Percentiles rank a stretch among this genome's conserved stretches.
phyloP scores from a whole-genome alignment of 1,140 invertebrate species.

The Sitophilus oryzae region DNA sequence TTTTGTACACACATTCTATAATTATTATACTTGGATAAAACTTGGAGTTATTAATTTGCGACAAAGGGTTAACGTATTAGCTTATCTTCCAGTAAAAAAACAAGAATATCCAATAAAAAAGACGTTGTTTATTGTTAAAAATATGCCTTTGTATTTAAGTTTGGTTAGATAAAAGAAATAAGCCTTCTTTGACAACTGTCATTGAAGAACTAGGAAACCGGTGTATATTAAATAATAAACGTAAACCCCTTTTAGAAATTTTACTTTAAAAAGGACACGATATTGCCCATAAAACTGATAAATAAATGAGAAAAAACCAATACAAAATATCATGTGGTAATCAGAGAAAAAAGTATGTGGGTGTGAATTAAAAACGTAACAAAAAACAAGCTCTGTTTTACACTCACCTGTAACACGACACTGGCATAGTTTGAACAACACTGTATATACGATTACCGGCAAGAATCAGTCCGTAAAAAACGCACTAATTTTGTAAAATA shows the following conservation, averaged over 20 bases:
- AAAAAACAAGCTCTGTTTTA: background rate
- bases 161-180: too few relatives aligned
- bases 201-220: too few relatives aligned
- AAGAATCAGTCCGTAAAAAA: background rate
- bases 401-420: constrained; percentile 7
- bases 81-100: too few relatives aligned
- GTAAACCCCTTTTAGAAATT: too few relatives aligned
- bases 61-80: too few relatives aligned
- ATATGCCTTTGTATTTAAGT: too few relatives aligned
- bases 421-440: background rate
- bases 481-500: background rate
- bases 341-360: constrained; percentile 18
- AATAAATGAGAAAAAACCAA: constrained; percentile 16
- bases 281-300: background rate
- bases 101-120: too few relatives aligned
- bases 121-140: too few relatives aligned
- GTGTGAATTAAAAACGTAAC: constrained; percentile 19
- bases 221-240: too few relatives aligned
- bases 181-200: too few relatives aligned
- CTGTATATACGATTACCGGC: background rate
- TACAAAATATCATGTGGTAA: constrained; percentile 30
- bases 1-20: background rate
- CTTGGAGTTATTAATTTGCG: background rate
- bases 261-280: too few relatives aligned
- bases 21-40: background rate